Base-by-base conservation (phyloP, 2,888 invertebrate species). In the Lacanobia wlatinum region DNA sequence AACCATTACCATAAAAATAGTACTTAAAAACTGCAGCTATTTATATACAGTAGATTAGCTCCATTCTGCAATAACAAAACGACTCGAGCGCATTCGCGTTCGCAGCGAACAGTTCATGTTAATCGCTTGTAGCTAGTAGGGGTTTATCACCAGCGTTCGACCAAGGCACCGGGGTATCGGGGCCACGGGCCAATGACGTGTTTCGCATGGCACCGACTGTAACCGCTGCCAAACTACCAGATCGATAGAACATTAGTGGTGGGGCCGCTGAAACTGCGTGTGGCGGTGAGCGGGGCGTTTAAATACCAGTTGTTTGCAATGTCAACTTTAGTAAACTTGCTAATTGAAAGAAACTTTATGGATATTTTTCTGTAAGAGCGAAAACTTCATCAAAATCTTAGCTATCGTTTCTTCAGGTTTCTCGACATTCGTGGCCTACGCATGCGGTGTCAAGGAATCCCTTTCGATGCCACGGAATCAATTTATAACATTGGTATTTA, bases 151-250 rank as follows among this genome's bases (percentile, higher is more conserved):
- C 64, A 46, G 76, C 78, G 83, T 80, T 76, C 79, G 79, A 56
- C 59, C 66, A 59, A 70, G 79, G 73, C 70, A 78, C 58, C 55
- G 74, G 64, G 80, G 80, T 82, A 83, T 84, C 76, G 85, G 81
- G 87, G 85, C 80, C 82, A 82, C 78, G 83, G 75, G 84, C 86
- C 89, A 87, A 88, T 88, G 90, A 89, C 90, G 90, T 87, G 87
- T 87, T 85, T 91, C 91, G 91, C 93, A 89, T 92, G 94, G 92
- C 92, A 93, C 92, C 88, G 91, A 89, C 90, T 86, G 92, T 90
- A 90, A 90, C 92, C 92, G 92, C 86, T 94, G 94, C 94, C 94
- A 94, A 95, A 93, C 91, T 89, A 88, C 87, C 86, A 87, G 93
- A 92, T 95, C 95, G 93, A 95, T 95, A 92, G 86, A 83, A 88